These are phyloP conservation scores for Patella ulyssiponensis DNA, from an alignment of 2,888 invertebrate genomes.

Conservation along the genomic window DNA sequence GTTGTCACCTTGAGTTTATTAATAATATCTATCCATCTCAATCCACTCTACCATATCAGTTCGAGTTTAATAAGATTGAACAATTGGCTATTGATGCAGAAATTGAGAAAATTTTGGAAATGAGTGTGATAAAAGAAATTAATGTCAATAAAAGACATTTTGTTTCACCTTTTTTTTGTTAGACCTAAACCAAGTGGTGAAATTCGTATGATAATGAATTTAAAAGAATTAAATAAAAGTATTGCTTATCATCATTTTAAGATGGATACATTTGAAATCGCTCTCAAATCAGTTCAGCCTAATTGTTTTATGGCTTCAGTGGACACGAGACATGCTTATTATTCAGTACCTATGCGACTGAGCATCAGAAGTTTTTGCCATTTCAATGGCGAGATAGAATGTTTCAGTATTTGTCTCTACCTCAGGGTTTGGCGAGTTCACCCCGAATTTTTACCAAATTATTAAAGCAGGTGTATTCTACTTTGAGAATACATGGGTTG, in stretches of 20 bases:
- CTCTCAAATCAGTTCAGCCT: not conserved
- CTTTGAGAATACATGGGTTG: not conserved
- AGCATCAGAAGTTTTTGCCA: not conserved
- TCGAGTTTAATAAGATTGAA: too few species aligned
- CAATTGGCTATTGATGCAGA: too few species aligned
- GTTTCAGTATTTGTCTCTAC: slow-evolving; percentile 26
- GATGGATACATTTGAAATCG: slow-evolving; percentile 1
- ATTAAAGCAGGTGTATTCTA: slow-evolving; percentile 19
- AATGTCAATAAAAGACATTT: slow-evolving; percentile 3
- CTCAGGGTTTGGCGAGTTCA: slow-evolving; percentile 20
- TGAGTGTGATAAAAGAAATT: too few species aligned
- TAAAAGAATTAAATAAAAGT: slow-evolving; percentile 18
- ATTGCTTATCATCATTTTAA: slow-evolving; percentile 23
- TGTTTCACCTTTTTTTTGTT: not conserved
- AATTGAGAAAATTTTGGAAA: too few species aligned
- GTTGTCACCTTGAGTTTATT: not conserved
- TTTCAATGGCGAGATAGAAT: slow-evolving; percentile 20
- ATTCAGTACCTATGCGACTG: slow-evolving; percentile 17
- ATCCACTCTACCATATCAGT: too few species aligned
- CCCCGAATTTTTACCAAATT: slow-evolving; percentile 29
- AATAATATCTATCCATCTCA: too few species aligned
- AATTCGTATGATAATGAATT: not conserved
- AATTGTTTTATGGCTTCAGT: slow-evolving; percentile 4
- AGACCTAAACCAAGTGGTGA: slow-evolving; percentile 8
- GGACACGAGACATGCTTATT: slow-evolving; percentile 26